Base-by-base conservation (phyloP, 2,797 vertebrate species). In the Hippopotamyrus pictus region DNA sequence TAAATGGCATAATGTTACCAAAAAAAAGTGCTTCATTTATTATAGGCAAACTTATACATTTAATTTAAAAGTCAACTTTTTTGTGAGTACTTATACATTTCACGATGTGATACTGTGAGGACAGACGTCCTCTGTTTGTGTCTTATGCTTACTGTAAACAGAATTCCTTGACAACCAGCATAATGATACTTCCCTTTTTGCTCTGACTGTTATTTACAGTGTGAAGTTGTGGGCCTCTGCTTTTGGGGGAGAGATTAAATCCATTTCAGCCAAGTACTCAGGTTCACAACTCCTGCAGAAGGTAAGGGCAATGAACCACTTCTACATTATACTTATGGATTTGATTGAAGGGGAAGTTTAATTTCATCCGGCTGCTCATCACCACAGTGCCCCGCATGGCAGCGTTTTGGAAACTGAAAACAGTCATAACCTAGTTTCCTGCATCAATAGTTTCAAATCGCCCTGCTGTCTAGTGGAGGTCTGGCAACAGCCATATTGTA, bases 161-260 rank as follows among this genome's bases (percentile, higher is more conserved):
- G n/a, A 41, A n/a, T 84, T 46, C 41, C 48, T n/a, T 22, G 17
- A 46, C 44, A 50, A 5, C 41, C 44, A 46, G 46, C n/a, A 46
- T 44, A 51, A 51, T 51, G 8, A 44, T 50, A 7, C 22, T 84
- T 84, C 0, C 37, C 5, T 33, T 17, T 51, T 57, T 48, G 9
- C 59, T 89, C 22, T 82, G 17, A 86, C 82, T 87, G 29, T n/a
- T 22, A 65, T 90, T 91, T 90, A 22, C 94, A 99, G 98, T 91
- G 98, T 99, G 92, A 99, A 99, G 96, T 97, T 99, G 73, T 99
- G 98, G 98, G 98, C 98, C 95, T 99, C 98, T 48, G 98, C 98
- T 1, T 99, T 99, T 93, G 98, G 98, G 93, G 98, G 98, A 83
- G 98, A 99, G 94, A 98, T 99, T 95, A 98, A 99, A 96, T 99